These are phyloP conservation scores for Lapara coniferarum DNA, from an alignment of 2,888 invertebrate genomes.

Conservation along the genomic window DNA sequence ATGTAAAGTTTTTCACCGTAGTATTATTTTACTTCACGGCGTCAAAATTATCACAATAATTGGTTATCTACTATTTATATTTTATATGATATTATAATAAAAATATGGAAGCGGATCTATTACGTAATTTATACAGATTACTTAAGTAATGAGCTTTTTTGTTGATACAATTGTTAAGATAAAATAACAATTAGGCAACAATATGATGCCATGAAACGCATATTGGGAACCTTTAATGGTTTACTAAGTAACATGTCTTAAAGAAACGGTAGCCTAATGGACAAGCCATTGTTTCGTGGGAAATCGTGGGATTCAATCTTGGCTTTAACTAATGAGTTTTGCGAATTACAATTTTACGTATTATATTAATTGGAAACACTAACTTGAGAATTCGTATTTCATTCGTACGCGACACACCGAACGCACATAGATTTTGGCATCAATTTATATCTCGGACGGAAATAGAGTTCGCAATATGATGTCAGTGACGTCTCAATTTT, in stretches of 20 bases:
- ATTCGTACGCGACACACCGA: neutral
- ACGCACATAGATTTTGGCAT: constrained; percentile 7
- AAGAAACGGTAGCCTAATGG: constrained; percentile 9
- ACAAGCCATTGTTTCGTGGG: neutral
- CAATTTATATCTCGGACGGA: neutral
- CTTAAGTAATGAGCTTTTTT: constrained; percentile 8
- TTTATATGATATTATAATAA: no score
- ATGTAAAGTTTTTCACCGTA: no score
- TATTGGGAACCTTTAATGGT: constrained; percentile 10
- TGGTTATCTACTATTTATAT: no score
- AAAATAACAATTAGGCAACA: constrained; percentile 12
- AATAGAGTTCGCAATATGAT: neutral
- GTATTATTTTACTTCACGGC: no score
- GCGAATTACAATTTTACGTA: neutral
- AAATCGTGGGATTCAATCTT: constrained; percentile 14
- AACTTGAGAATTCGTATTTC: neutral
- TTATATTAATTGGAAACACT: neutral
- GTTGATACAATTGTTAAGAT: constrained; percentile 9
- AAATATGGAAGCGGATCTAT: neutral
- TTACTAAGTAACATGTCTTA: neutral
- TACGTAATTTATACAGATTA: constrained; percentile 13
- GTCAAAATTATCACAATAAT: no score
- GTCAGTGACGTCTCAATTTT: neutral
- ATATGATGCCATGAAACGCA: neutral
- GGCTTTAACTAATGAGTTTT: constrained; percentile 2